Conservation (phyloP, 2,888 invertebrate genomes). For the Apoda limacodes region DNA sequence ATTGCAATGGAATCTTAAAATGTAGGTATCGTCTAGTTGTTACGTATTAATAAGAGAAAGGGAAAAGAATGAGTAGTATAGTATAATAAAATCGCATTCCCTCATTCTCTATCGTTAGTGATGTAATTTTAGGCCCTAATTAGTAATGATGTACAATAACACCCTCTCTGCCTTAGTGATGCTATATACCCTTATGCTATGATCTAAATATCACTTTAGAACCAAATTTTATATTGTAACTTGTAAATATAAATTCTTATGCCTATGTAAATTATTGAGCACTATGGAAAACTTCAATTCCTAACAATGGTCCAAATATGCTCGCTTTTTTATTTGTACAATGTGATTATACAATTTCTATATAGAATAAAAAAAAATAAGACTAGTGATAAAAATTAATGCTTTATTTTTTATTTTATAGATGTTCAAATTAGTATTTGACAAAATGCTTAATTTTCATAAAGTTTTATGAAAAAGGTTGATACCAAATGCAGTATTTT, state of each 20-base stretch:
- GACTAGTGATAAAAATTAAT: constrained; percentile 46
- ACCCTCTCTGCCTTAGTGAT: constrained; percentile 66
- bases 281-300: constrained; percentile 65
- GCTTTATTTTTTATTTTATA: constrained; percentile 63
- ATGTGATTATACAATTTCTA: constrained; percentile 64
- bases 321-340: constrained; percentile 67
- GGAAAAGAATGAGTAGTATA: constrained; percentile 26
- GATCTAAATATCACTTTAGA: constrained; percentile 48
- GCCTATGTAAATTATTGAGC: constrained; percentile 56
- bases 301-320: constrained; percentile 69
- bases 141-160: constrained; percentile 60
- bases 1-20: too few relatives aligned
- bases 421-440: constrained; percentile 61
- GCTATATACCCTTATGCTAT: constrained; percentile 58
- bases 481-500: constrained; percentile 70
- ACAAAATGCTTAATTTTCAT: constrained; percentile 65
- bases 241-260: constrained; percentile 61
- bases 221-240: constrained; percentile 43
- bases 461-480: constrained; percentile 60
- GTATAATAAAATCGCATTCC: constrained; percentile 27
- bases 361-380: constrained; percentile 52
- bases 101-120: constrained; percentile 35
- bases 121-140: constrained; percentile 44
- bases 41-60: too few relatives aligned
- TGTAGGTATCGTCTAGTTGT: too few relatives aligned